Evolutionary conservation across 2,888 invertebrate species (phyloP), one percentile per base, ranked within the genome.

Genomic region (Aromia moschata): DNA sequence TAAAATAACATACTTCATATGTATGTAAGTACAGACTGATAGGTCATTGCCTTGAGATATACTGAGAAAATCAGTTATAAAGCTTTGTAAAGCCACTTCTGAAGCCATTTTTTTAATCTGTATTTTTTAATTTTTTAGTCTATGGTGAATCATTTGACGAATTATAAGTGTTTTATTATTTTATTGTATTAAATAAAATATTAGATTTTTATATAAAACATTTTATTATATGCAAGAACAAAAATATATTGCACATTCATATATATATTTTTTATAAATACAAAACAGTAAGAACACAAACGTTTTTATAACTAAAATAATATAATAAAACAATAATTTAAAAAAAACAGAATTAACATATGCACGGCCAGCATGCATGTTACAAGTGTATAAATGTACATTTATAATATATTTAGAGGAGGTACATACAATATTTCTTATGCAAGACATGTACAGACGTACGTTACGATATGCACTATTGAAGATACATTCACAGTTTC

Each of bases 301-400:
- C 53, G n/a, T 65, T 58, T 69, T 64, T 58, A 67, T 58, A 64
- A 69, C 60, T 67, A 65, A 68, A 70, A 61, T 69, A 67, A n/a
- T 65, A 70, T 69, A 73, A 64, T 67, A 67, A 70, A 69, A 72
- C 60, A 70, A 75, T 74, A 76, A 74, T 74, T 74, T 74, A 76
- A 71, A 64, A 69, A 62, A 59, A 65, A 68, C 62, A 66, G 64
- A 61, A 64, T 64, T 59, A 66, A 49, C 56, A 57, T 65, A 72
- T 71, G 77, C 77, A 77, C 76, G 79, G 53, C 79, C 78, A 75
- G 79, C 78, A 75, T 77, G 78, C 77, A 74, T 58, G 57, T 43
- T 45, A 56, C 57, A 52, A n/a, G 46, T 60, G 58, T 62, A 68
- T n/a, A 64, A 69, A 67, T 69, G 62, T 65, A 71, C 70, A 71